phyloP scores from a whole-genome alignment of 2,113 vertebrate species.

The Stigmatopora argus region DNA sequence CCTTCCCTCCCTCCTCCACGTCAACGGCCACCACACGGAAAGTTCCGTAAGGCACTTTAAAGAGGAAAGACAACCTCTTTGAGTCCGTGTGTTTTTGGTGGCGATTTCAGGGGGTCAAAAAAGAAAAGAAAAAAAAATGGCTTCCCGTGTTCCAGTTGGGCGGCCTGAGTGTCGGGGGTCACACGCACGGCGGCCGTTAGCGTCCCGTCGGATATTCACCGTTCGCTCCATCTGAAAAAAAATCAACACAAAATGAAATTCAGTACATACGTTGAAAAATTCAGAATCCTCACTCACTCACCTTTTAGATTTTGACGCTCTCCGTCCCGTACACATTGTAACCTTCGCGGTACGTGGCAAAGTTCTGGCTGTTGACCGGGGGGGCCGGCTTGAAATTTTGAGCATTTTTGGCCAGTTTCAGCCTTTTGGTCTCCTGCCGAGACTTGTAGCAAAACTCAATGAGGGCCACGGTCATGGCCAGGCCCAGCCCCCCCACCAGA shows the following conservation, averaged over 20 bases:
- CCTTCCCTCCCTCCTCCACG: constrained; percentile 51
- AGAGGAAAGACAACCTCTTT: constrained; percentile 74
- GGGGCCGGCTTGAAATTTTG: constrained; percentile 96
- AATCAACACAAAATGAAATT: background rate
- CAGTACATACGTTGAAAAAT: too few relatives aligned
- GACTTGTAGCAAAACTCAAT: constrained; percentile 99
- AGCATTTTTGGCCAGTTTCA: constrained; percentile 93
- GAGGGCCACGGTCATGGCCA: constrained; percentile 98
- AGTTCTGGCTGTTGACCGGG: constrained; percentile 89
- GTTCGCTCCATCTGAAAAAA: constrained; percentile 25
- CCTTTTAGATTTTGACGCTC: constrained; percentile 95
- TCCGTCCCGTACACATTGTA: constrained; percentile 99
- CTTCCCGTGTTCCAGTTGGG: background rate
- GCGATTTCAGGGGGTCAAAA: constrained; percentile 65
- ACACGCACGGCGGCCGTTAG: constrained; percentile 47
- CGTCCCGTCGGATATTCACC: constrained; percentile 41
- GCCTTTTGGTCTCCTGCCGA: constrained; percentile 91
- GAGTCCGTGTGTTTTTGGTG: constrained; percentile 77
- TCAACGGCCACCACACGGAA: constrained; percentile 88
- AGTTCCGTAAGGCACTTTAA: constrained; percentile 97
- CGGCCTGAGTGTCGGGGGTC: background rate
- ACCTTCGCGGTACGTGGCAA: constrained; percentile 97
- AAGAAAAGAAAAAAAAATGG: background rate
- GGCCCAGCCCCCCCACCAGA: constrained; percentile 95
- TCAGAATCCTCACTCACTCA: constrained; percentile 36